These are phyloP conservation scores for Drosophila infuscata DNA, from an alignment of 2,888 invertebrate species.

Conservation along the genomic window DNA sequence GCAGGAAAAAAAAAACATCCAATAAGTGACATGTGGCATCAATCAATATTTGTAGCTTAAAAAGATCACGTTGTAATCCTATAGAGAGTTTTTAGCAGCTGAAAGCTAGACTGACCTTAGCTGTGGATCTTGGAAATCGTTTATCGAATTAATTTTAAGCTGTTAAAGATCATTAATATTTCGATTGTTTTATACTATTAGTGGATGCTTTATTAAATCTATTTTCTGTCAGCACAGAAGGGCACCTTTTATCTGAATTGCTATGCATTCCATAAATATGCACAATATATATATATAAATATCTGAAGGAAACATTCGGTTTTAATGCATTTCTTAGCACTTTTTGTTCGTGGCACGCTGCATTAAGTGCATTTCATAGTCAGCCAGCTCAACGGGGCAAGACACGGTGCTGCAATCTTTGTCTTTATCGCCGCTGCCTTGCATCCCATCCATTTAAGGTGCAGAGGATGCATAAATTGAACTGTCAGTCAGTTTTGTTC, in stretches of 20 bases:
- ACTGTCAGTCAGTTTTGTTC: conserved; percentile 70
- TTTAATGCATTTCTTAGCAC: conserved; percentile 45
- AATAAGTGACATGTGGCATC: not conserved
- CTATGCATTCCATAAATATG: conserved; percentile 61
- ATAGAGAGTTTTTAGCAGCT: no score
- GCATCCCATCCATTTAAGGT: conserved; percentile 63
- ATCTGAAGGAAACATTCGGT: conserved; percentile 32
- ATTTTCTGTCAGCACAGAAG: not conserved
- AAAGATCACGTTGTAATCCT: not conserved
- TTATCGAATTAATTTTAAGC: not conserved
- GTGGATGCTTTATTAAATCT: not conserved
- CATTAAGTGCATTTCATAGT: conserved; percentile 83
- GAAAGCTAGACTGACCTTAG: no score
- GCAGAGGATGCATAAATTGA: conserved; percentile 79
- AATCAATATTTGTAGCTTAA: not conserved
- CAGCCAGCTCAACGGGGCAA: conserved; percentile 44
- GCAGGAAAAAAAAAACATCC: not conserved
- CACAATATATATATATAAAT: conserved; percentile 32
- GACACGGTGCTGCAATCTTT: conserved; percentile 74
- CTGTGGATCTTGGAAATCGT: not conserved
- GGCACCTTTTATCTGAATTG: conserved; percentile 15
- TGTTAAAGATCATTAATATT: not conserved
- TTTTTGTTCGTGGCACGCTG: conserved; percentile 40
- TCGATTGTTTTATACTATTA: not conserved
- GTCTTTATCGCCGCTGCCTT: conserved; percentile 65